Evolutionary conservation across 2,113 vertebrate genomes (phyloP).

Genomic region (Hydropotes inermis): DNA sequence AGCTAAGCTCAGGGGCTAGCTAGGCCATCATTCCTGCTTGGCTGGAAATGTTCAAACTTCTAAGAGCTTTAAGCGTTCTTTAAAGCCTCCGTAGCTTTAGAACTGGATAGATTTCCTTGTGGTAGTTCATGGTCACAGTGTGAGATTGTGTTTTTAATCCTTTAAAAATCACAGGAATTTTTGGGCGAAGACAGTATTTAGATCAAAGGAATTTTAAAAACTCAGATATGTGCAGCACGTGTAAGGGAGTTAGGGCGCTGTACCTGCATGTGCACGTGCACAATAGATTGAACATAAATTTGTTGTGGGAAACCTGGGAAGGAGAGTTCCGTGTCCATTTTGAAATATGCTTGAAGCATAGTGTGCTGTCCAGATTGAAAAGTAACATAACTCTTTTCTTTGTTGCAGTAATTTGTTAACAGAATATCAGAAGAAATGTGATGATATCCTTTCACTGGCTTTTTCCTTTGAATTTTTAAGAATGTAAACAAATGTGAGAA

Average conservation of each 20-base stretch:
- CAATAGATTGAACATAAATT: background rate
- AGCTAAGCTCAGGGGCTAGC: background rate
- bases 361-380: background rate
- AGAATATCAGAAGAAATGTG: conserved; percentile 91
- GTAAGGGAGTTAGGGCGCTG: background rate
- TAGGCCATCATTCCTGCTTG: background rate
- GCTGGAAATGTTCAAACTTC: background rate
- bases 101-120: background rate
- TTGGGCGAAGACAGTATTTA: background rate
- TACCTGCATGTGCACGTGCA: background rate
- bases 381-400: conserved; percentile 44
- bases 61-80: background rate
- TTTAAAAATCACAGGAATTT: background rate
- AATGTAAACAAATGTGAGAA: background rate
- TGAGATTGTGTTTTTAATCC: background rate
- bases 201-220: background rate
- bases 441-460: conserved; percentile 89
- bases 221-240: background rate
- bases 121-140: background rate
- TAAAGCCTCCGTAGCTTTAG: background rate
- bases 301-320: background rate
- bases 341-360: background rate
- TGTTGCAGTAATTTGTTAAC: conserved; percentile 84
- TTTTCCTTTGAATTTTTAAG: background rate
- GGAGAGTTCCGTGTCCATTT: background rate